Evolutionary conservation across 1,140 invertebrate genomes (phyloP), one percentile per base, ranked within the genome.

Genomic region (Listronotus oregonensis): DNA sequence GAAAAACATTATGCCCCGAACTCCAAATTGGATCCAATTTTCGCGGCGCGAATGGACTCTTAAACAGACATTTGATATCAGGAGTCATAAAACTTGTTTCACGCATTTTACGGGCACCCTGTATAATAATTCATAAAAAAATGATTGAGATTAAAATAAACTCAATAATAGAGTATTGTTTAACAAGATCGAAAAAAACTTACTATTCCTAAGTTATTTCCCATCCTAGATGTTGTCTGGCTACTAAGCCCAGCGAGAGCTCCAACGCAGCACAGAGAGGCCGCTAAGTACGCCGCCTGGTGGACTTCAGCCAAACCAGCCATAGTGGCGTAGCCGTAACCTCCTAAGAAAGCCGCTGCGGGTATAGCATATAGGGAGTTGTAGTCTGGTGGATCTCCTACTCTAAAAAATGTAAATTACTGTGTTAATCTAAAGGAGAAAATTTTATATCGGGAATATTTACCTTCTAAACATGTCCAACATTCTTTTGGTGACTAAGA

Each of bases 391-490:
- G 93, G 93, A 79, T 95, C 93, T 69, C 83, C 87, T 73, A 87
- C 82, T 77, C 87, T 86, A 61, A 70, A 64, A 64, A 32, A 34
- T 49, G 46, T 10, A 46, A 46, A 46, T 17, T 2, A n/a, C 9
- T 27, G 10, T 4, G 44, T 27, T 34, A 43, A 32, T 57, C 42
- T 51, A 15, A 47, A 47, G 6, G n/a, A 14, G 5, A 27, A 27
- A 27, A 27, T 27, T 27, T 27, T 3, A 27, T 27, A 3, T 1
- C 11, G 8, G 8, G 0, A 61, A 51, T 49, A 64, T 71, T 74
- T 79, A 91, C 89, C 90, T 83, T 80, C 89, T 93, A 78, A 96
- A 96, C 94, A 96, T 96, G 79, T 95, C 92, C 77, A 96, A 81
- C 93, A 95, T 95, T 56, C 94, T 82, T 79, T 95, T 90, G 0